Evolutionary conservation across 64 coral and sea anemone genomes (phyloP).

Genomic region (Montipora capricornis): DNA sequence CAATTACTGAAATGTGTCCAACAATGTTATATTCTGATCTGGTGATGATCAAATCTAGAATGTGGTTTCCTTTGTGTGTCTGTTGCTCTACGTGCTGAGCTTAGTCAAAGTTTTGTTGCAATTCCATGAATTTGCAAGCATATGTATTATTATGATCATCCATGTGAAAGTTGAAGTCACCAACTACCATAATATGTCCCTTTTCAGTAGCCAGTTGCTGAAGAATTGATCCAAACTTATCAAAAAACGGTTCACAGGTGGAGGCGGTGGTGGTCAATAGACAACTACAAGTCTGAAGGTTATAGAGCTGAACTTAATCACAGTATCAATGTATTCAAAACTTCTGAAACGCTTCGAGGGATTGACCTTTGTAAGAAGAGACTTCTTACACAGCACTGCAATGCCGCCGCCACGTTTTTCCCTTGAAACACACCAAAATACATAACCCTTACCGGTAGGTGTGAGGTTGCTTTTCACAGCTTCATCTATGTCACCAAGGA

Average conservation of each 20-base stretch:
- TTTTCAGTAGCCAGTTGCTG: constrained; percentile 16
- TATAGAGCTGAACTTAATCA: constrained; percentile 17
- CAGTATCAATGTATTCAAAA: neutral
- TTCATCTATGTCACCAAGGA: too few relatives aligned
- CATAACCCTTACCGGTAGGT: too few relatives aligned
- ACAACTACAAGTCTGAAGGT: constrained; percentile 38
- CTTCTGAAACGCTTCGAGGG: neutral
- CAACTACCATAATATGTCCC: constrained; percentile 32
- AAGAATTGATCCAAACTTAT: constrained; percentile 13
- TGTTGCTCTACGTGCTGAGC: constrained; percentile 2
- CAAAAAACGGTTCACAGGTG: neutral
- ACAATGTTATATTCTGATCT: neutral
- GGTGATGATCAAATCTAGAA: constrained; percentile 35
- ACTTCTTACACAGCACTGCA: neutral
- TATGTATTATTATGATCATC: constrained; percentile 7
- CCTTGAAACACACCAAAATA: neutral
- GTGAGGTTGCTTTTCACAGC: too few relatives aligned
- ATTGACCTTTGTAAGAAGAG: neutral
- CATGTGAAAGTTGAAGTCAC: constrained; percentile 38
- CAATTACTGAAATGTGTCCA: neutral
- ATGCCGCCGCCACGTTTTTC: neutral
- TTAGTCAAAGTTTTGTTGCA: constrained; percentile 17
- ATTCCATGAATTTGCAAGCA: constrained; percentile 18
- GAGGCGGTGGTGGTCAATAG: constrained; percentile 73
- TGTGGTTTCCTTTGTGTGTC: constrained; percentile 19